Percentiles rank a stretch among this genome's conserved stretches.
Evolutionary conservation across 2,113 vertebrate species (phyloP).

Genomic region (Polypterus senegalus): DNA sequence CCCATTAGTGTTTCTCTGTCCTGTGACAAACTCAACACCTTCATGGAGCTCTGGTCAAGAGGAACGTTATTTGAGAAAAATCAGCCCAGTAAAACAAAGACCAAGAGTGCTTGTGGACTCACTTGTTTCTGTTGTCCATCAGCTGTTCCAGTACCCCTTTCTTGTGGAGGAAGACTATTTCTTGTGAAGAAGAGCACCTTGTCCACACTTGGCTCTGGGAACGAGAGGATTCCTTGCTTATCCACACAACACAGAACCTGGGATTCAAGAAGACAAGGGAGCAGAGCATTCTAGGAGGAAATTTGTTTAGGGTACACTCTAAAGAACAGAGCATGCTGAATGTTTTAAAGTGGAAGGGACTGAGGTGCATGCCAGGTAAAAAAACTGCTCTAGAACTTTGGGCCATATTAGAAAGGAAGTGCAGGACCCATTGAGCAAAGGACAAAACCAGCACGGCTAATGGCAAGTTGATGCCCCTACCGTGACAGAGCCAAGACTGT

Average conservation of each 20-base stretch:
- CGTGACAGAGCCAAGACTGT: slow-evolving; percentile 23
- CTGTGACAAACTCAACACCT: slow-evolving; percentile 22
- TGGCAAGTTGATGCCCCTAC: slow-evolving; percentile 9
- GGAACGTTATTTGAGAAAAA: neutral
- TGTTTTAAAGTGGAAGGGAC: too few species aligned
- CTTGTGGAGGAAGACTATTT: slow-evolving; percentile 4
- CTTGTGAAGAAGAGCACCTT: slow-evolving; percentile 24
- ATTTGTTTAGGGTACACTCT: neutral
- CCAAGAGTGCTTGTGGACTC: neutral
- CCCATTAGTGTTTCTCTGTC: slow-evolving; percentile 5
- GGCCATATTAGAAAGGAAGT: too few species aligned
- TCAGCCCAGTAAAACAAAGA: neutral
- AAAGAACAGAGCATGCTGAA: too few species aligned
- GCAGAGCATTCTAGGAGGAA: neutral
- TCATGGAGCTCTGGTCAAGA: neutral
- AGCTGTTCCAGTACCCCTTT: neutral
- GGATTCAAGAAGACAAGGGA: neutral
- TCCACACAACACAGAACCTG: slow-evolving; percentile 26
- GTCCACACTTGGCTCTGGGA: slow-evolving; percentile 22
- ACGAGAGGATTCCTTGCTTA: slow-evolving; percentile 23
- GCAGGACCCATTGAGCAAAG: too few species aligned
- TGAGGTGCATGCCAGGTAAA: too few species aligned
- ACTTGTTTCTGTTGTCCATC: too few species aligned
- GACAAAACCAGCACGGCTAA: too few species aligned
- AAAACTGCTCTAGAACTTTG: too few species aligned